These are phyloP conservation scores for Ictalurus furcatus DNA, from an alignment of 2,113 vertebrate genomes.

Conservation along the genomic window DNA sequence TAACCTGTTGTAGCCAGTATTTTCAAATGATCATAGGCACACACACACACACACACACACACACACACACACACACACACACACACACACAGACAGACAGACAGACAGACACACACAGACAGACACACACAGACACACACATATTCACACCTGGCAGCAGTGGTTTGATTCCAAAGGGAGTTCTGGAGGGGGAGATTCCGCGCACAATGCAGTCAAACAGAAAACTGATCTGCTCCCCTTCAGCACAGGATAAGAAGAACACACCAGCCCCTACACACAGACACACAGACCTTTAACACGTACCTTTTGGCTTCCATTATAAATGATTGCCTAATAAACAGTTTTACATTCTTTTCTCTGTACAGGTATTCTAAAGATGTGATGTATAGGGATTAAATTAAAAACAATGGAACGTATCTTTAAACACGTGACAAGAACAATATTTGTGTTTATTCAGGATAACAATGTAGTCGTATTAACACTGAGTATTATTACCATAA, in stretches of 20 bases:
- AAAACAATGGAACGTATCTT: neutral
- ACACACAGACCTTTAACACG: constrained; percentile 14
- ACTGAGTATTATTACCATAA: neutral
- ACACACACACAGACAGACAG: neutral
- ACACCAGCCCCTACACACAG: constrained; percentile 88
- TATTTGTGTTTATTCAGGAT: neutral
- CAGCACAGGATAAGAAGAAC: constrained; percentile 86
- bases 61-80: neutral
- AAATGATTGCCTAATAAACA: neutral
- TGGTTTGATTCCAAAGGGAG: constrained; percentile 87
- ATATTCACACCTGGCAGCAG: constrained; percentile 84
- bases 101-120: neutral
- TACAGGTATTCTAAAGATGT: neutral
- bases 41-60: neutral
- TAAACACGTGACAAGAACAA: neutral
- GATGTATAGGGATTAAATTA: neutral
- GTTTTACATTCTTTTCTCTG: neutral
- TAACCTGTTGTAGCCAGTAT: neutral
- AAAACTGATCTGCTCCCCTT: constrained; percentile 97
- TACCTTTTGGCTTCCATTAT: neutral
- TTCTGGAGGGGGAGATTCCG: constrained; percentile 89
- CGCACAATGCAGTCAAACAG: constrained; percentile 96
- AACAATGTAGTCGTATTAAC: neutral
- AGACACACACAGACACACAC: neutral
- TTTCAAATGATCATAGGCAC: neutral